These are phyloP conservation scores for Vireo altiloquus DNA, from an alignment of 2,113 vertebrate species.

Conservation along the genomic window DNA sequence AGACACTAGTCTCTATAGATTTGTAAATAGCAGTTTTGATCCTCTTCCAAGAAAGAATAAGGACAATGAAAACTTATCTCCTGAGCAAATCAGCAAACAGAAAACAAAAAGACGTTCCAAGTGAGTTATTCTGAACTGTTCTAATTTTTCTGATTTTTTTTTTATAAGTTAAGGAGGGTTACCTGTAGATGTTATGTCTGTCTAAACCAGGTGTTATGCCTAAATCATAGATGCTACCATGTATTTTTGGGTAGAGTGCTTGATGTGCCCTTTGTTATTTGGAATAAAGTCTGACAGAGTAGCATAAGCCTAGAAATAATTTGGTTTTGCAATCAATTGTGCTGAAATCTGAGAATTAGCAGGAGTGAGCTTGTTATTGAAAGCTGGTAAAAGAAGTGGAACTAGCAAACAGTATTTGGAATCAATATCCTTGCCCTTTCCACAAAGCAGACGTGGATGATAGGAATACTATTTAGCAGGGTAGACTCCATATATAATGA, in stretches of 20 bases:
- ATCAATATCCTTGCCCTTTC: neutral
- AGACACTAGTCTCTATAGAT: constrained; percentile 79
- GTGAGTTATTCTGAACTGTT: constrained; percentile 44
- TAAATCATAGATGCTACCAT: neutral
- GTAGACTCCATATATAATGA: neutral
- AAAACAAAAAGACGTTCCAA: constrained; percentile 66
- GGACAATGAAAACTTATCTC: constrained; percentile 34
- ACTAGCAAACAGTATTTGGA: neutral
- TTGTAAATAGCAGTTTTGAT: constrained; percentile 65
- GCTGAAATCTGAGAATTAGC: neutral
- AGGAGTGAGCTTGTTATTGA: neutral
- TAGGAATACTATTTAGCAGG: neutral
- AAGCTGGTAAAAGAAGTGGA: neutral
- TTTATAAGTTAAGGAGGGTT: neutral
- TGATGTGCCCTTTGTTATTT: neutral
- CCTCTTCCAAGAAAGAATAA: neutral
- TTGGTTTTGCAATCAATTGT: neutral
- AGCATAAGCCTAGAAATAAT: neutral
- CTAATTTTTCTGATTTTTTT: neutral
- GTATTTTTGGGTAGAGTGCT: neutral
- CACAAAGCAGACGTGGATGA: neutral
- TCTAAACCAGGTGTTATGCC: neutral
- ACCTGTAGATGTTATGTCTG: neutral
- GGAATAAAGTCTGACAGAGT: neutral
- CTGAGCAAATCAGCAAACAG: constrained; percentile 23